phyloP scores from a whole-genome alignment of 2,888 invertebrate genomes.

The Syrista parreyssii region DNA sequence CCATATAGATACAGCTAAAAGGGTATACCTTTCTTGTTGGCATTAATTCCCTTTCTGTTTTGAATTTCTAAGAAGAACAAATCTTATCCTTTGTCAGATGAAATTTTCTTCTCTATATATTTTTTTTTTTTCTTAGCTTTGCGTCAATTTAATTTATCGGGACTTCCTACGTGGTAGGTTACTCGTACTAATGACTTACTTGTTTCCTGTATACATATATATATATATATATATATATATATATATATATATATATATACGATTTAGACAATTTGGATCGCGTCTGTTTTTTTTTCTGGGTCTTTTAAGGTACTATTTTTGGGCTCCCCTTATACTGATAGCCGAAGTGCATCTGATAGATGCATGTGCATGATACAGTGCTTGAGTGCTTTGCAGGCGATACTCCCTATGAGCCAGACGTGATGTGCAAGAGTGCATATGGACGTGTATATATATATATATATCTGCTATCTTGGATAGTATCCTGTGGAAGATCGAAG shows the following conservation, averaged over 20 bases:
- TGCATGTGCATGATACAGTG: background rate
- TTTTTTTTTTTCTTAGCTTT: background rate
- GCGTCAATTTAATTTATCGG: background rate
- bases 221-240: background rate
- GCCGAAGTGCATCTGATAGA: background rate
- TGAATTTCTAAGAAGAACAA: background rate
- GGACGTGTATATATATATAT: too few species aligned
- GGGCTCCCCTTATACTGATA: background rate
- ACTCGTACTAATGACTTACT: background rate
- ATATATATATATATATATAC: background rate
- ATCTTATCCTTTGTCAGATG: background rate
- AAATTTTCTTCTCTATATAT: background rate
- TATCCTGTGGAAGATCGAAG: background rate
- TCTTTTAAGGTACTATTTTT: background rate
- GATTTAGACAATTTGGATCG: background rate
- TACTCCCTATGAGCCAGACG: background rate
- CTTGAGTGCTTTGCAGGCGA: background rate
- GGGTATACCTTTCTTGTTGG: background rate
- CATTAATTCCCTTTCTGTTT: background rate
- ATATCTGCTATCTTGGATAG: background rate
- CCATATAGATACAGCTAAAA: background rate
- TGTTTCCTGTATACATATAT: too few species aligned
- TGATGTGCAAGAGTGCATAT: background rate
- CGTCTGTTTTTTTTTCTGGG: background rate
- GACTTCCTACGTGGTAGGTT: background rate